These are phyloP conservation scores for Sander lucioperca DNA, from an alignment of 2,113 vertebrate species.

Conservation along the genomic window DNA sequence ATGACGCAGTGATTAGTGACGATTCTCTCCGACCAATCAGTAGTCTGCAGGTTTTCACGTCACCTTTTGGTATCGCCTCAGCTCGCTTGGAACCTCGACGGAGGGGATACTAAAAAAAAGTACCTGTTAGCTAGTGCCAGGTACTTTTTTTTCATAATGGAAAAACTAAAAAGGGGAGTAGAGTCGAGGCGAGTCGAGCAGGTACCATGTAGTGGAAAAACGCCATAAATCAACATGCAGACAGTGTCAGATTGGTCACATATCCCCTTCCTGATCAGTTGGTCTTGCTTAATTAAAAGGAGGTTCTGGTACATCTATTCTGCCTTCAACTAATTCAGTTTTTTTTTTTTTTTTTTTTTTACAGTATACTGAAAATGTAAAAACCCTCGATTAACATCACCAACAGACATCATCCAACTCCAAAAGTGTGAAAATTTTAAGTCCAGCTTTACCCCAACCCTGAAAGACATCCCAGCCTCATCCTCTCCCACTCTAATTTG, in stretches of 20 bases:
- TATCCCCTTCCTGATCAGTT: conserved; percentile 43
- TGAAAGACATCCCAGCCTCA: conserved; percentile 65
- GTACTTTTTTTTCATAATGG: too few relatives aligned
- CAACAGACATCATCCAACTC: conserved; percentile 6
- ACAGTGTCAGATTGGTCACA: conserved; percentile 51
- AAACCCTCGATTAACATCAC: not conserved
- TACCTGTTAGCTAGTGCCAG: too few relatives aligned
- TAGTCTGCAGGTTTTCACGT: too few relatives aligned
- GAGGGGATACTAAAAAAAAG: too few relatives aligned
- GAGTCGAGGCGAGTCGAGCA: too few relatives aligned
- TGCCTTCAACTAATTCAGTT: conserved; percentile 4
- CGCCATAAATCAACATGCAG: conserved; percentile 27
- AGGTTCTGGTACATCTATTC: conserved; percentile 16
- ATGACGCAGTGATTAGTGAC: too few relatives aligned
- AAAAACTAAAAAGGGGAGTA: too few relatives aligned
- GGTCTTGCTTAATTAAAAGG: conserved; percentile 55
- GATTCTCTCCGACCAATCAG: too few relatives aligned
- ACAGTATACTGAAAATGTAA: conserved; percentile 3
- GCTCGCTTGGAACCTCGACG: too few relatives aligned
- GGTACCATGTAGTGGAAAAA: too few relatives aligned
- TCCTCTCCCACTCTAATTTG: conserved; percentile 77
- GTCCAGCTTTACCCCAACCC: conserved; percentile 20
- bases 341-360: conserved; percentile 37
- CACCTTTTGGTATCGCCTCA: too few relatives aligned
- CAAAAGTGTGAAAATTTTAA: conserved; percentile 45